Conservation (phyloP, 2,888 invertebrate genomes). For the Notocelia uddmanniana region DNA sequence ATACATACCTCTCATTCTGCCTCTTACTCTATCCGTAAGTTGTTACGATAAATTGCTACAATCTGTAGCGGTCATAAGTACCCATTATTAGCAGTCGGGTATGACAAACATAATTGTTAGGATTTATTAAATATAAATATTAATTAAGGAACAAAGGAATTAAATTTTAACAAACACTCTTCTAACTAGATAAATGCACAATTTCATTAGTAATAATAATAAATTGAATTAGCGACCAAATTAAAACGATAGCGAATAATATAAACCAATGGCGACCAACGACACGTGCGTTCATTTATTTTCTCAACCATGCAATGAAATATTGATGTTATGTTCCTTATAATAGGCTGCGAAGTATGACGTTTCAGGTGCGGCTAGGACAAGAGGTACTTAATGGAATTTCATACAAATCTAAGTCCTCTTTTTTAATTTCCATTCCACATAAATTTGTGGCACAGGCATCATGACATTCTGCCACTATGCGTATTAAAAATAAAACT, state of each 20-base stretch:
- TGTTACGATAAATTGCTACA: background rate
- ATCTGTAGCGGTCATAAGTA: background rate
- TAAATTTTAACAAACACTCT: background rate
- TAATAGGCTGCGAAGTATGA: too few species aligned
- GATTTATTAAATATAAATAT: constrained; percentile 29
- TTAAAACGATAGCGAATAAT: background rate
- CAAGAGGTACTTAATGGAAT: too few species aligned
- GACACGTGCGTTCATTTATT: background rate
- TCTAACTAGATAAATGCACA: constrained; percentile 34
- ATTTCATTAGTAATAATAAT: constrained; percentile 3
- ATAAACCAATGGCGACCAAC: background rate
- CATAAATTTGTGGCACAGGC: too few species aligned
- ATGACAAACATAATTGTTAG: constrained; percentile 5
- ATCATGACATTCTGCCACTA: too few species aligned
- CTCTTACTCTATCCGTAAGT: background rate
- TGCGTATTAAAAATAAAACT: too few species aligned
- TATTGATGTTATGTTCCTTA: too few species aligned
- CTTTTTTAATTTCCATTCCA: too few species aligned
- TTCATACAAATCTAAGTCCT: too few species aligned
- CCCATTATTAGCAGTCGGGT: background rate
- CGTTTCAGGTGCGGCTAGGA: too few species aligned
- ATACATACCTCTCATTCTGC: background rate
- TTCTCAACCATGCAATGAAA: too few species aligned
- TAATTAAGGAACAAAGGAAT: constrained; percentile 23
- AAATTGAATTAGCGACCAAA: background rate